phyloP scores from a whole-genome alignment of 2,888 invertebrate genomes.

The Plutella xylostella region DNA sequence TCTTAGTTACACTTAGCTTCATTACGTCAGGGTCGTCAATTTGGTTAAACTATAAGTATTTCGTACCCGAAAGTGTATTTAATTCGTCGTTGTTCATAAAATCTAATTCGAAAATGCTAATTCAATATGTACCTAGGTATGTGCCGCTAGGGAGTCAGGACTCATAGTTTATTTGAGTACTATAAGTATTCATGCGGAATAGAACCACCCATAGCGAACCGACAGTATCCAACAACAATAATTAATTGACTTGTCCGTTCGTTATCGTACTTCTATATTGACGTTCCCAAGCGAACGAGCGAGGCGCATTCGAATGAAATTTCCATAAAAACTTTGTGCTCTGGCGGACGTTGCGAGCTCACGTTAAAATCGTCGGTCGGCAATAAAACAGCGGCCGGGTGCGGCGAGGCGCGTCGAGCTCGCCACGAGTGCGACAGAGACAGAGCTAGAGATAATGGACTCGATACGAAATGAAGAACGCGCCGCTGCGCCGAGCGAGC shows the following conservation, averaged over 20 bases:
- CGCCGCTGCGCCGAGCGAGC: conserved; percentile 51
- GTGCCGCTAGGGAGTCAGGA: no score
- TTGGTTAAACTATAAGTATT: no score
- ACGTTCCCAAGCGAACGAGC: conserved; percentile 56
- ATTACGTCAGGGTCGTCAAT: no score
- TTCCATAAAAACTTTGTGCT: conserved; percentile 71
- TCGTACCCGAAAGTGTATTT: no score
- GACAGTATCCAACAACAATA: conserved; percentile 68
- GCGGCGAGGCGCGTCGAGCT: conserved; percentile 64
- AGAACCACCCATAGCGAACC: conserved; percentile 35
- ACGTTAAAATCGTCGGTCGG: conserved; percentile 70
- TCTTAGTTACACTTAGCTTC: no score
- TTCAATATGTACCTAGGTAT: no score
- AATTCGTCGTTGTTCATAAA: background rate
- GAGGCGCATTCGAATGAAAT: conserved; percentile 69
- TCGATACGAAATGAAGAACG: conserved; percentile 65
- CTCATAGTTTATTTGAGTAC: no score
- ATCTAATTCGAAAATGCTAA: no score
- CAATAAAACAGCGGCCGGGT: conserved; percentile 68
- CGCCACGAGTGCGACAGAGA: conserved; percentile 51
- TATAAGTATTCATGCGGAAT: background rate
- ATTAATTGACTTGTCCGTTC: conserved; percentile 71
- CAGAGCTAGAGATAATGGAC: conserved; percentile 62
- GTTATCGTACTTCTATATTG: conserved; percentile 70
- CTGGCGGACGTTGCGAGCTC: conserved; percentile 69